These are phyloP conservation scores for Torymus tubicola DNA, from an alignment of 2,888 invertebrate genomes.

Conservation along the genomic window DNA sequence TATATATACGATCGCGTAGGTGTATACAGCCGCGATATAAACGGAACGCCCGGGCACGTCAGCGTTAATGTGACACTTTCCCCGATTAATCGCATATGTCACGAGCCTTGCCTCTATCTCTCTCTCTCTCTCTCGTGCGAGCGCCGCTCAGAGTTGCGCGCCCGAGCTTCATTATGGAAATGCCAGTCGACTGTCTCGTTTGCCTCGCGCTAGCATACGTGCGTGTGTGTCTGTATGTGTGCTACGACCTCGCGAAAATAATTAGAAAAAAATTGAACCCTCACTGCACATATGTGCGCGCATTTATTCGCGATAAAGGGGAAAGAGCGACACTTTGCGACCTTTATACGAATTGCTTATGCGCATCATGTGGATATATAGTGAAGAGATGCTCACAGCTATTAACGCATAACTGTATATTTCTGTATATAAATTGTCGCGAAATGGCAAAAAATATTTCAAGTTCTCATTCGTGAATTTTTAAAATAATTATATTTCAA, in stretches of 20 bases:
- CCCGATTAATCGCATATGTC: conserved; percentile 46
- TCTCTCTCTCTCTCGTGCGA: not conserved
- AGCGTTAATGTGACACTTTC: conserved; percentile 46
- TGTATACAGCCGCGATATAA: conserved; percentile 25
- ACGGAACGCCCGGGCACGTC: conserved; percentile 25
- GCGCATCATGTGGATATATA: too few relatives aligned
- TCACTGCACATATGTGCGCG: not conserved
- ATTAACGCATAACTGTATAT: too few relatives aligned
- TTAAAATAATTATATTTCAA: too few relatives aligned
- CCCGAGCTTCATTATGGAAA: conserved; percentile 52
- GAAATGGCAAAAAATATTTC: too few relatives aligned
- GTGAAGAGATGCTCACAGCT: too few relatives aligned
- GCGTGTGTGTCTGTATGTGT: too few relatives aligned
- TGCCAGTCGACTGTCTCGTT: conserved; percentile 50
- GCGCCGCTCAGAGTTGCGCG: not conserved
- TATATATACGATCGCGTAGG: not conserved
- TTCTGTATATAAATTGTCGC: too few relatives aligned
- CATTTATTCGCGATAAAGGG: not conserved
- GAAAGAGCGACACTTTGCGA: too few relatives aligned
- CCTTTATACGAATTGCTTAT: too few relatives aligned
- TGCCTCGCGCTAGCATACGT: not conserved
- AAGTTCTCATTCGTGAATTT: too few relatives aligned
- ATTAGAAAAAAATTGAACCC: conserved; percentile 41
- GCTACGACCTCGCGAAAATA: conserved; percentile 34
- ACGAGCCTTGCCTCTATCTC: conserved; percentile 4